Conservation (phyloP, 2,888 invertebrate genomes). For the Drosophila cognata region DNA sequence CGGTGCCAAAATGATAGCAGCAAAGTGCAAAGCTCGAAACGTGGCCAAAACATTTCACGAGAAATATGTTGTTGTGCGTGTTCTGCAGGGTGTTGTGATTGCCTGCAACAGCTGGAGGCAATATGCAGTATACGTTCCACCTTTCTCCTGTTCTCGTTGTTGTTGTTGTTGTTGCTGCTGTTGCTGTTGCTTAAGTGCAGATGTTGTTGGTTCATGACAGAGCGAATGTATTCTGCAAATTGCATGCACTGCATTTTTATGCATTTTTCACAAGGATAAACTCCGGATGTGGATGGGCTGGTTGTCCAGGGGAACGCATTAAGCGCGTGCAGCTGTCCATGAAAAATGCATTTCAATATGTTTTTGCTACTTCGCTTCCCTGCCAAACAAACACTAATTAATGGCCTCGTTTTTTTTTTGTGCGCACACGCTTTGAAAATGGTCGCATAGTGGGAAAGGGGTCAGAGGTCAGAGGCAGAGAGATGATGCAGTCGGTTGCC, state of each 20-base stretch:
- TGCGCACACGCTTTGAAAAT: constrained; percentile 14
- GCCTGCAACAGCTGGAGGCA: constrained; percentile 25
- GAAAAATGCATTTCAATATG: constrained; percentile 75
- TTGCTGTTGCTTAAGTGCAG: constrained; percentile 56
- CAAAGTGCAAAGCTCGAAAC: constrained; percentile 72
- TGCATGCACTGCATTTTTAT: constrained; percentile 67
- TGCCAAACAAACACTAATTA: constrained; percentile 66
- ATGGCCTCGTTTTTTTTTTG: constrained; percentile 43
- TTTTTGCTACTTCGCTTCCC: constrained; percentile 35
- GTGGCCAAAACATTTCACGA: constrained; percentile 55
- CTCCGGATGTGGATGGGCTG: constrained; percentile 1
- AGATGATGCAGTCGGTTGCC: constrained; percentile 27
- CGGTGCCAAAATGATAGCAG: constrained; percentile 51
- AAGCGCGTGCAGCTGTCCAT: constrained; percentile 43
- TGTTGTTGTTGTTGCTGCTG: constrained; percentile 19
- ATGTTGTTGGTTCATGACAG: constrained; percentile 17
- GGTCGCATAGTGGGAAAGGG: not conserved
- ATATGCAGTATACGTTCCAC: constrained; percentile 63
- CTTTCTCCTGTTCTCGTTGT: constrained; percentile 23
- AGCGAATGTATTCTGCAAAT: constrained; percentile 46
- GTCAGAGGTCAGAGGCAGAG: constrained; percentile 6
- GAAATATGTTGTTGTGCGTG: constrained; percentile 21
- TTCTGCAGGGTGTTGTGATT: constrained; percentile 31
- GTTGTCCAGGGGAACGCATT: constrained; percentile 21
- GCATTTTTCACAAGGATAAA: constrained; percentile 61